Evolutionary conservation across 2,113 vertebrate genomes (phyloP), one percentile per base, ranked within the genome.

Genomic region (Datnioides undecimradiatus): DNA sequence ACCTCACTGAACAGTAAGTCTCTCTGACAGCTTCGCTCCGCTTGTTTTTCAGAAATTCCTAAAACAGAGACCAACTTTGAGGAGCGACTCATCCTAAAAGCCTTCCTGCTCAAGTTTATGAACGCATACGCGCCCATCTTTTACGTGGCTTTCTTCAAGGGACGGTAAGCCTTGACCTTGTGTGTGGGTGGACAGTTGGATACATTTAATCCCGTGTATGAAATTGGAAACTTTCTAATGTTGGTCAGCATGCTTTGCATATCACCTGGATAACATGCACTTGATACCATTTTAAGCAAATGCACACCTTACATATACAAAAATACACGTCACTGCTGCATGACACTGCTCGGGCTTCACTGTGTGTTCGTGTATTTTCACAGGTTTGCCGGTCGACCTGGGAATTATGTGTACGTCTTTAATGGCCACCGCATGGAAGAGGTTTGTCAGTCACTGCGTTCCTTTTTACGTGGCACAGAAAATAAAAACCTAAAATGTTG

Each of bases 91-190:
- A 97, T 99, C 86, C 91, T 99, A 80, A 99, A 99, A 85, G 95
- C 97, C 74, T 99, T 99, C 76, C 88, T 99, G 23, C 92, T 99
- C 19, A 99, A 99, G 91, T 99, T 99, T 71, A 97, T 99, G 93
- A 99, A 99, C 27, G 97, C 98, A 6, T 99, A 98, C 38, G 97
- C 98, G 2, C 95, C 98, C 9, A 99, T 99, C 88, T 99, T 99
- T 93, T 99, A 99, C 1, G 98, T 99, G 90, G 98, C 98, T 59
- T 99, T 99, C 95, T 99, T 99, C 93, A 99, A 99, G 87, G 98
- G 98, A 85, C 94, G 98, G 98, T 98, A 91, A 79, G 95, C 48
- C 11, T 21, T 52, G 13, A 14, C 2, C 40, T 17, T 43, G 14
- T 68, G 25, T 75, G 38, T 48, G 17, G 14, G 21, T 21, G n/a